A percentile compares a stretch with the other conserved stretches of the same genome.
Evolutionary conservation across 2,888 invertebrate genomes (phyloP).

Genomic region (Anthophora plumipes): DNA sequence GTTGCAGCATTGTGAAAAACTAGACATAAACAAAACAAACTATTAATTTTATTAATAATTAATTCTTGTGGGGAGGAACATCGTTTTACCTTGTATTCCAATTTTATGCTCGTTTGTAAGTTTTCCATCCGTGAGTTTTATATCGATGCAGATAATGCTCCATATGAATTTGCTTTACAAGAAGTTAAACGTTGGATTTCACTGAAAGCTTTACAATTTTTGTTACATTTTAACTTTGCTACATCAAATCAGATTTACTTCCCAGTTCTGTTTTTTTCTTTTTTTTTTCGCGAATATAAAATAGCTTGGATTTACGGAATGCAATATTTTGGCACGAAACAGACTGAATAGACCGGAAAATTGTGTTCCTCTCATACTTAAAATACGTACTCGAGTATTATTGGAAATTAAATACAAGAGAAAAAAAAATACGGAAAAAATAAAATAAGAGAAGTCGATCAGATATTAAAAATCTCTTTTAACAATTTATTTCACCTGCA

Average conservation of each 20-base stretch:
- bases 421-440: neutral
- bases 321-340: neutral
- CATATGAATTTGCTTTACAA: neutral
- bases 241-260: neutral
- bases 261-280: neutral
- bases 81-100: neutral
- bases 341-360: too few relatives aligned
- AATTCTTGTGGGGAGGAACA: too few relatives aligned
- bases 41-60: too few relatives aligned
- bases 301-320: neutral
- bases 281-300: neutral
- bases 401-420: neutral
- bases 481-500: too few relatives aligned
- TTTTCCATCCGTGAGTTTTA: neutral
- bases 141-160: too few relatives aligned
- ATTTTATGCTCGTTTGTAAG: neutral
- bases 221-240: too few relatives aligned
- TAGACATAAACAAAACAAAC: too few relatives aligned
- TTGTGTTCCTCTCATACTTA: neutral
- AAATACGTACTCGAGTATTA: neutral
- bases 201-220: neutral
- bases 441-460: too few relatives aligned
- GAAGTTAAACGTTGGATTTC: neutral
- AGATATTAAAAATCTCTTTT: too few relatives aligned
- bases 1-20: too few relatives aligned